phyloP scores from a whole-genome alignment of 2,113 vertebrate species.

The Megaceryle torquata region DNA sequence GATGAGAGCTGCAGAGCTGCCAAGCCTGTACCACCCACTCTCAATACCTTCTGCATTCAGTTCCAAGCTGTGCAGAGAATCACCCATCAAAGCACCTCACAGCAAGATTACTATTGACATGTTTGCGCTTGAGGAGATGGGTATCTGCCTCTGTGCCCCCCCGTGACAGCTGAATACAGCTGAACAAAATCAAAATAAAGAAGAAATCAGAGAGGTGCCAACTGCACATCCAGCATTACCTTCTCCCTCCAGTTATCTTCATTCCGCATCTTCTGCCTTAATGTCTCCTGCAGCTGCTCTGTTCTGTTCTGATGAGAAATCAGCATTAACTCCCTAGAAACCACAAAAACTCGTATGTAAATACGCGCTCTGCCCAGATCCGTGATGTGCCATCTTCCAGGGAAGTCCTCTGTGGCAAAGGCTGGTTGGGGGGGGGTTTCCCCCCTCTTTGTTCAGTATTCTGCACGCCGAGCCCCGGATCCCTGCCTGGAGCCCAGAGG shows the following conservation, averaged over 20 bases:
- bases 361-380: not conserved
- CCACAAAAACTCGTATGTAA: conserved; percentile 38
- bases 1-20: not conserved
- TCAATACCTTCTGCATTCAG: not conserved
- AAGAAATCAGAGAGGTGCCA: not conserved
- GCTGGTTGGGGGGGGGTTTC: not conserved
- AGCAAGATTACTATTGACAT: not conserved
- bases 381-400: not conserved
- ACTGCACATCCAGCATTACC: conserved; percentile 66
- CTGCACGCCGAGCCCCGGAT: not conserved
- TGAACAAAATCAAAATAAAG: not conserved
- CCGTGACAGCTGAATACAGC: not conserved
- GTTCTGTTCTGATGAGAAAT: conserved; percentile 77
- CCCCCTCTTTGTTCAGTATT: not conserved
- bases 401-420: not conserved
- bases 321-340: conserved; percentile 77
- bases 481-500: not conserved
- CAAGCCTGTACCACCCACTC: not conserved
- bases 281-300: conserved; percentile 78
- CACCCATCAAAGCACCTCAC: not conserved
- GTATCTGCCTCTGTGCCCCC: not conserved
- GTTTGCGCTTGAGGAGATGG: not conserved
- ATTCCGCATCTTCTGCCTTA: conserved; percentile 69
- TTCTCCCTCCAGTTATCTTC: conserved; percentile 78
- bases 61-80: not conserved